A percentile compares a stretch with the other conserved stretches of the same genome.
Conservation (phyloP, 2,113 vertebrate genomes). For the Dendropsophus ebraccatus region DNA sequence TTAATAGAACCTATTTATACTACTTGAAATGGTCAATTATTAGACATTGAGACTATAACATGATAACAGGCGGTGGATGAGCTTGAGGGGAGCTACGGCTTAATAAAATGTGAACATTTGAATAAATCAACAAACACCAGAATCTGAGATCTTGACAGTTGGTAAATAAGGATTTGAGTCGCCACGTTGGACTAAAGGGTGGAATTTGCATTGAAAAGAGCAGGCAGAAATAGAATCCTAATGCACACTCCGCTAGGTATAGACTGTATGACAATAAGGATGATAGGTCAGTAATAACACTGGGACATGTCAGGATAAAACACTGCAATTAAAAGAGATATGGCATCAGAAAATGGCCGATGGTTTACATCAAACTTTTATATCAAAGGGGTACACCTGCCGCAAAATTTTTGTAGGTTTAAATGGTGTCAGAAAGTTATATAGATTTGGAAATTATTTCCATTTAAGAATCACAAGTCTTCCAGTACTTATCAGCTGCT, state of each 20-base stretch:
- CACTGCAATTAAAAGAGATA: too few species aligned
- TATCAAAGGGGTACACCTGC: too few species aligned
- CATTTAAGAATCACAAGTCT: too few species aligned
- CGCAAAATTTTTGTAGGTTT: too few species aligned
- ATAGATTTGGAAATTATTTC: too few species aligned
- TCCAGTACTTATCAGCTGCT: too few species aligned
- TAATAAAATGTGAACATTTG: neutral
- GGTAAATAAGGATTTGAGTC: neutral
- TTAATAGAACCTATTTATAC: slow-evolving; percentile 3
- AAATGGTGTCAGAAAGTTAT: too few species aligned
- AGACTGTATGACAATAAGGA: neutral
- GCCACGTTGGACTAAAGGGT: neutral
- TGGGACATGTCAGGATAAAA: neutral
- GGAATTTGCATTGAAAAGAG: slow-evolving; percentile 10
- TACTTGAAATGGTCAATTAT: neutral
- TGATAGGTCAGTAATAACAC: neutral
- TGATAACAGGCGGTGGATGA: neutral
- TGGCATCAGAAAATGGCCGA: too few species aligned
- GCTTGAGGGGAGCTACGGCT: neutral
- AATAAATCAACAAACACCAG: slow-evolving; percentile 4
- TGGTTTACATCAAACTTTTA: too few species aligned
- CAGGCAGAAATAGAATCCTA: neutral
- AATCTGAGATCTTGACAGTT: neutral
- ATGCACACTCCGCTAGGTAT: neutral
- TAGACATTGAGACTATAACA: neutral